Conservation (phyloP, 1,140 invertebrate genomes). For the Lepidurus packardi region DNA sequence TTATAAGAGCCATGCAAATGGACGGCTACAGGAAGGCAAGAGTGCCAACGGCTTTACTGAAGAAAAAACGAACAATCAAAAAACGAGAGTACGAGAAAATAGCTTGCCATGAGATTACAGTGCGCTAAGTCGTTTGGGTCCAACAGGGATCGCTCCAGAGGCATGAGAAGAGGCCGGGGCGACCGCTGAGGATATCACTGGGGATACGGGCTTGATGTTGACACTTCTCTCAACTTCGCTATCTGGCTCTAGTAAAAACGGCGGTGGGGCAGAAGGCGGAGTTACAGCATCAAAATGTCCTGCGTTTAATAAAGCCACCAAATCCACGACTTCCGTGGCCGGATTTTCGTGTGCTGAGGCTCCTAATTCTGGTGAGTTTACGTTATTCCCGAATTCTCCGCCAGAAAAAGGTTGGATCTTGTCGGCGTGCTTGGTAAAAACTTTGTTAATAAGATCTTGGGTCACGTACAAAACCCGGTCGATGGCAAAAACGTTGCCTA, state of each 20-base stretch:
- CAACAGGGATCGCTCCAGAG: background rate
- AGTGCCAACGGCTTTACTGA: background rate
- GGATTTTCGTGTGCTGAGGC: background rate
- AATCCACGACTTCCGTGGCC: conserved; percentile 30
- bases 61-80: background rate
- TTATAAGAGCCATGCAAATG: conserved; percentile 5
- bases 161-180: background rate
- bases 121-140: background rate
- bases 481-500: conserved; percentile 34
- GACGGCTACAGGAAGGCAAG: conserved; percentile 9
- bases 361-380: background rate
- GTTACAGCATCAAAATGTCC: conserved; percentile 25
- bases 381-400: background rate
- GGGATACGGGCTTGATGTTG: conserved; percentile 17
- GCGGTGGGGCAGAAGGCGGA: background rate
- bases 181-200: conserved; percentile 12
- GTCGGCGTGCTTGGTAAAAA: conserved; percentile 31
- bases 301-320: conserved; percentile 22
- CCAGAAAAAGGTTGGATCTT: conserved; percentile 24
- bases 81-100: background rate
- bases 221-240: conserved; percentile 19
- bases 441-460: conserved; percentile 23
- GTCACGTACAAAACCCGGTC: conserved; percentile 33
- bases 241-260: background rate
- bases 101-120: conserved; percentile 18